phyloP scores from a whole-genome alignment of 2,888 invertebrate genomes.

The Tridacna crocea region DNA sequence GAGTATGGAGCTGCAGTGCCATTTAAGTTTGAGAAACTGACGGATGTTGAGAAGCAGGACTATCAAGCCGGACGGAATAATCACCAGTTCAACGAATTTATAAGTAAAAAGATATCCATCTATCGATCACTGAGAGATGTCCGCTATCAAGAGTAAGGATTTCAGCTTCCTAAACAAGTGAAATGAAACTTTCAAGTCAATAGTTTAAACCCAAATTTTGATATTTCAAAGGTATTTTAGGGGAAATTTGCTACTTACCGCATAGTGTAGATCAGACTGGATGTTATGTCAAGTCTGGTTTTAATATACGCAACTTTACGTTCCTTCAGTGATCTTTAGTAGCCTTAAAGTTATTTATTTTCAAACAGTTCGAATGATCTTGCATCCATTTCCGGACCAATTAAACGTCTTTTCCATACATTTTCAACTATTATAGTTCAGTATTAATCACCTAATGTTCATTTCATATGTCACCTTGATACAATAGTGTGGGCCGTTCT shows the following conservation, averaged over 20 bases:
- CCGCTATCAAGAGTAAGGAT: conserved; percentile 92
- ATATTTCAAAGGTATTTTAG: background rate
- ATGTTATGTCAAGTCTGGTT: too few species aligned
- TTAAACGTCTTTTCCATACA: too few species aligned
- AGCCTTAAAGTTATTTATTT: too few species aligned
- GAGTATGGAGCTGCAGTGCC: conserved; percentile 95
- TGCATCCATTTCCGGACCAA: background rate
- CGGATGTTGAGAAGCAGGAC: conserved; percentile 91
- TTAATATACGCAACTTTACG: too few species aligned
- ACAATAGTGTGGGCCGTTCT: too few species aligned
- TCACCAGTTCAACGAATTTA: conserved; percentile 99
- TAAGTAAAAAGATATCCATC: conserved; percentile 97
- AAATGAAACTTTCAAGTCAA: background rate
- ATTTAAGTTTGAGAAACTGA: conserved; percentile 91
- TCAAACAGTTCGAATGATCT: background rate
- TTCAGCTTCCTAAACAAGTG: too few species aligned
- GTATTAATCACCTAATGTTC: too few species aligned
- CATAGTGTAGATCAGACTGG: too few species aligned
- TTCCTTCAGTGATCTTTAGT: too few species aligned
- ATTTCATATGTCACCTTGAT: too few species aligned
- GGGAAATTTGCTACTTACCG: background rate
- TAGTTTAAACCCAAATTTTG: too few species aligned
- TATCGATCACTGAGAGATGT: conserved; percentile 95
- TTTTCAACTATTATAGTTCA: too few species aligned
- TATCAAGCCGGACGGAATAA: conserved; percentile 97